phyloP scores from a whole-genome alignment of 2,888 invertebrate genomes.

The Parthenolecanium corni region DNA sequence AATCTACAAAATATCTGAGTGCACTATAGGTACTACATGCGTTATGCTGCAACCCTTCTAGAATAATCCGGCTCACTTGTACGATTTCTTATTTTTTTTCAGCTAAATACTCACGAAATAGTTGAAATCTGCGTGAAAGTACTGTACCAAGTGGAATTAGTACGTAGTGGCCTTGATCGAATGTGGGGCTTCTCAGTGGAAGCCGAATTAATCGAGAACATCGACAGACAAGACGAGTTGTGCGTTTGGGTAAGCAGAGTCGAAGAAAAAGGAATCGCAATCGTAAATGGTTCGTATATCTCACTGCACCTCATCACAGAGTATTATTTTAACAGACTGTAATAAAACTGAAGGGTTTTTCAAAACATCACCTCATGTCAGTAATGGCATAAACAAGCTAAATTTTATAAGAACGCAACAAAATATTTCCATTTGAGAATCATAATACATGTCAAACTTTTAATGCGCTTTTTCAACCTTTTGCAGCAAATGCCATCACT shows the following conservation, averaged over 20 bases:
- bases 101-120: conserved; percentile 86
- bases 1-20: too few species aligned
- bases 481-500: too few species aligned
- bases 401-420: too few species aligned
- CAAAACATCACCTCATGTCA: too few species aligned
- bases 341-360: too few species aligned
- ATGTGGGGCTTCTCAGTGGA: conserved; percentile 98
- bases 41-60: neutral
- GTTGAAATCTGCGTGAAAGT: conserved; percentile 95
- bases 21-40: too few species aligned
- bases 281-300: conserved; percentile 69
- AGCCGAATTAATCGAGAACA: conserved; percentile 91
- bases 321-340: too few species aligned
- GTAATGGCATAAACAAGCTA: too few species aligned
- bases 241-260: conserved; percentile 95
- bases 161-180: conserved; percentile 76
- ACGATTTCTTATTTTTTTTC: conserved; percentile 36
- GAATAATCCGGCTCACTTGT: neutral
- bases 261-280: conserved; percentile 88
- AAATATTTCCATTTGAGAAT: too few species aligned
- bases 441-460: too few species aligned
- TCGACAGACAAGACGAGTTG: conserved; percentile 89
- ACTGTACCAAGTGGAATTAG: conserved; percentile 88
- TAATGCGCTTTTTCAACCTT: too few species aligned
- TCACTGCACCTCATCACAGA: neutral